Evolutionary conservation across 2,888 invertebrate species (phyloP).

Genomic region (Conchocele bisecta): DNA sequence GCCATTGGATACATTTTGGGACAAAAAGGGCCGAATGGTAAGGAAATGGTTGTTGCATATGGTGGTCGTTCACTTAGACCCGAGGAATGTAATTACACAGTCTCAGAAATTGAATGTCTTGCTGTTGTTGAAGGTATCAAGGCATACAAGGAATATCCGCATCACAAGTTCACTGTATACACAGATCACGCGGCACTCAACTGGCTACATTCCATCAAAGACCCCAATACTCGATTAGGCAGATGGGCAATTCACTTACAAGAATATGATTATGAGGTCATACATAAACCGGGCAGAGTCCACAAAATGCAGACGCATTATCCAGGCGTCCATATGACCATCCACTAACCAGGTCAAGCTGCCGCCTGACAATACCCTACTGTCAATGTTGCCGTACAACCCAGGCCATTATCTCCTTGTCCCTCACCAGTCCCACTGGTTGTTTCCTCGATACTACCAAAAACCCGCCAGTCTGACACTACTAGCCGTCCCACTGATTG

Average conservation of each 20-base stretch:
- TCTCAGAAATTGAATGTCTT: constrained; percentile 46
- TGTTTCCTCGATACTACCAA: too few relatives aligned
- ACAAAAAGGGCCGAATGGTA: constrained; percentile 47
- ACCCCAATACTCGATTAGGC: constrained; percentile 34
- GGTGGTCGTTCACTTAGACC: constrained; percentile 47
- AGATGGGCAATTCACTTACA: constrained; percentile 49
- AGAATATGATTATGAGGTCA: constrained; percentile 40
- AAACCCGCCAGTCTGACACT: too few relatives aligned
- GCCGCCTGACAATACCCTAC: too few relatives aligned
- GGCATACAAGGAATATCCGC: constrained; percentile 47
- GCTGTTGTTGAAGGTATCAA: constrained; percentile 45
- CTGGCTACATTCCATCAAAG: constrained; percentile 41
- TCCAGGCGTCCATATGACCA: constrained; percentile 13
- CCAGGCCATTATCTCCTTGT: too few relatives aligned
- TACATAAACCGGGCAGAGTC: constrained; percentile 8
- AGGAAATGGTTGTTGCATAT: constrained; percentile 53
- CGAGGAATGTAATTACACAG: constrained; percentile 47
- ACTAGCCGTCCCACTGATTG: too few relatives aligned
- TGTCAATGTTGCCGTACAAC: too few relatives aligned
- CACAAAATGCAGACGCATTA: constrained; percentile 25
- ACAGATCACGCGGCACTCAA: constrained; percentile 59
- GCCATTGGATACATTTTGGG: constrained; percentile 57
- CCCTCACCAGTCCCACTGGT: too few relatives aligned
- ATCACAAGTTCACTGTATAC: constrained; percentile 39
- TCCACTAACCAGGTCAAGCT: neutral